Evolutionary conservation across 2,888 invertebrate species (phyloP).

Genomic region (Brenthis daphne): DNA sequence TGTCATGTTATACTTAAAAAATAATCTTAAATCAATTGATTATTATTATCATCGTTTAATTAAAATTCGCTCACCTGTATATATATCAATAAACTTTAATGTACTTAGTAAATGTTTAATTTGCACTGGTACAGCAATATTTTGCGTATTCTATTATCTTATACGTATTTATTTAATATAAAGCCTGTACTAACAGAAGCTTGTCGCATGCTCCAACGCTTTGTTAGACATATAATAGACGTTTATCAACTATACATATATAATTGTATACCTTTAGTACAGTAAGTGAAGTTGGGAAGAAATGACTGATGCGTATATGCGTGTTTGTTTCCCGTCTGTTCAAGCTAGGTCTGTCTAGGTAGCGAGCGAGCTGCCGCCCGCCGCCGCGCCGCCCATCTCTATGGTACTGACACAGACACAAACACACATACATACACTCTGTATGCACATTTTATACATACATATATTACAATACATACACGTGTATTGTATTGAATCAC

Average conservation of each 20-base stretch:
- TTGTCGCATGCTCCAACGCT: constrained; percentile 15
- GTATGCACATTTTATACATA: constrained; percentile 38
- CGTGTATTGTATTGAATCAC: too few relatives aligned
- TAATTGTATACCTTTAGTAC: constrained; percentile 33
- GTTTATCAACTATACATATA: constrained; percentile 17
- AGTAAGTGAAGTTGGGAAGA: constrained; percentile 62
- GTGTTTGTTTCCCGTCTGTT: constrained; percentile 81
- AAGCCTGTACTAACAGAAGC: constrained; percentile 14
- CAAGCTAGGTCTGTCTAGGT: constrained; percentile 72
- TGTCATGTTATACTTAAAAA: background rate
- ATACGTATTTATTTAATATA: background rate
- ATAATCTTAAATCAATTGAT: too few relatives aligned
- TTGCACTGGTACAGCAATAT: background rate
- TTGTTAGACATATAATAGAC: constrained; percentile 1
- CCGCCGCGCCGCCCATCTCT: constrained; percentile 66
- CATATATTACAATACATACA: constrained; percentile 9
- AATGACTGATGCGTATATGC: constrained; percentile 80
- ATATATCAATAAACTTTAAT: background rate
- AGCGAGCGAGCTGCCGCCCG: constrained; percentile 75
- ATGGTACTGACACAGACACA: constrained; percentile 72
- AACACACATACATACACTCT: constrained; percentile 35
- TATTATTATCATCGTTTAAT: background rate
- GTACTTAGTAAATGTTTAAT: background rate
- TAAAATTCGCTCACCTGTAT: background rate
- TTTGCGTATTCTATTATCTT: constrained; percentile 2